Percentiles rank a stretch among this genome's conserved stretches.
Conservation (phyloP, 1,140 invertebrate species). For the Acromyrmex echinatior region DNA sequence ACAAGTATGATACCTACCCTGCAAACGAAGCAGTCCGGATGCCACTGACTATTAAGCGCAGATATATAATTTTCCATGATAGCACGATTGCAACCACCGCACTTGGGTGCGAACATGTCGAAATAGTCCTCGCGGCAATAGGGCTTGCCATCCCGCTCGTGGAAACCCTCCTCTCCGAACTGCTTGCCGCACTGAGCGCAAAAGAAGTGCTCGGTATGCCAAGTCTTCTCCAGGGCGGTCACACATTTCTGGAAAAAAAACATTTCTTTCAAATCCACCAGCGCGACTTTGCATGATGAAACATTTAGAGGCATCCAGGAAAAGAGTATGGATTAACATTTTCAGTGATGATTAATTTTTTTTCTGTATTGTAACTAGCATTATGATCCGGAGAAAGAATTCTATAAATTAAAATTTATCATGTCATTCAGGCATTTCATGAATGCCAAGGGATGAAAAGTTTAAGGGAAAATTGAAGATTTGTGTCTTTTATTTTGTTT, state of each 20-base stretch:
- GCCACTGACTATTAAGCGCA: conserved; percentile 99
- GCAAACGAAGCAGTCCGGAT: conserved; percentile 99
- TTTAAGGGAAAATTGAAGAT: neutral
- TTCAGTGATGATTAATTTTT: neutral
- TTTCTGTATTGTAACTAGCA: neutral
- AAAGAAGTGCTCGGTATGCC: conserved; percentile 99
- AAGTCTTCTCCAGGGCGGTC: conserved; percentile 98
- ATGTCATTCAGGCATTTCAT: neutral
- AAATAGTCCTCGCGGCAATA: conserved; percentile 99
- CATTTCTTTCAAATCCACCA: neutral
- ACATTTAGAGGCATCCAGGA: neutral
- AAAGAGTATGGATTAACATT: conserved; percentile 1
- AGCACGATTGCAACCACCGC: conserved; percentile 97
- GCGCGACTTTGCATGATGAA: neutral
- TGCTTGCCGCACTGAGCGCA: conserved; percentile 99
- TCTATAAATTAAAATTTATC: neutral
- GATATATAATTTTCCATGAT: conserved; percentile 99
- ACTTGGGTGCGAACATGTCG: conserved; percentile 99
- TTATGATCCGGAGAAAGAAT: neutral
- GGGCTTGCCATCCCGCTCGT: conserved; percentile 97
- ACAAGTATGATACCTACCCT: conserved; percentile 91
- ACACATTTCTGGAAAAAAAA: conserved; percentile 96
- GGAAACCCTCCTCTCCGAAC: conserved; percentile 98
- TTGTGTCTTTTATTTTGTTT: conserved; percentile 20
- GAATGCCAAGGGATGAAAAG: neutral